Base-by-base conservation (phyloP, 2,888 invertebrate genomes). In the Ichneumon xanthorius region DNA sequence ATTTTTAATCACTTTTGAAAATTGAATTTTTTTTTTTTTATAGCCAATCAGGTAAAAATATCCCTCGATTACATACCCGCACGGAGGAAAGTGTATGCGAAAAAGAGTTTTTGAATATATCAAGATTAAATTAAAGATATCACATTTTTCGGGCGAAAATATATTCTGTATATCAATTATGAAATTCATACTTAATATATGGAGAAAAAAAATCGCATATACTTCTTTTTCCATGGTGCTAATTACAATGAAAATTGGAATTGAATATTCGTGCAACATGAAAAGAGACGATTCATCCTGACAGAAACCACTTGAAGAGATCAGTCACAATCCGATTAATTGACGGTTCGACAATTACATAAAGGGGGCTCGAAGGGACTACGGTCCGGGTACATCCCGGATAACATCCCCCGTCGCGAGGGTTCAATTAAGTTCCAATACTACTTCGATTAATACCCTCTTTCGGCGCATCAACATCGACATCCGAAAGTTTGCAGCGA, bases 301-400 rank as follows among this genome's bases (percentile, higher is more conserved):
- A 76, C 33, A 65, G 50, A 76, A n/a, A n/a, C 40, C 40, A 4
- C 68, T 22, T 22, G 26, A 16, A 50, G 37, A 11, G 73, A 68
- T 84, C 65, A 72, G 76, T 84, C 58, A 55, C 76, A 80, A 76
- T 80, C 71, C 55, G 76, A 63, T 80, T 77, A 26, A 53, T 76
- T 77, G 63, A 40, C 33, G 40, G 61, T 50, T 80, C 48, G 68
- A 84, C 72, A 84, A 83, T 70, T 22, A 68, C 75, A 9, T n/a
- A 48, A 83, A 76, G 70, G 19, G 73, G 65, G 55, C 58, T 58
- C 22, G 45, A 37, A 9, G 48, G 37, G 45, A 4, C 30, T 30
- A 0, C 30, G 68, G 58, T 53, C 26, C 55, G 22, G 14, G 33
- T 53, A 76, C 53, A 33, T 65, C 45, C 70, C 55, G 22, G 55